These are phyloP conservation scores for Thunnus thynnus DNA, from an alignment of 2,113 vertebrate genomes.

Conservation along the genomic window DNA sequence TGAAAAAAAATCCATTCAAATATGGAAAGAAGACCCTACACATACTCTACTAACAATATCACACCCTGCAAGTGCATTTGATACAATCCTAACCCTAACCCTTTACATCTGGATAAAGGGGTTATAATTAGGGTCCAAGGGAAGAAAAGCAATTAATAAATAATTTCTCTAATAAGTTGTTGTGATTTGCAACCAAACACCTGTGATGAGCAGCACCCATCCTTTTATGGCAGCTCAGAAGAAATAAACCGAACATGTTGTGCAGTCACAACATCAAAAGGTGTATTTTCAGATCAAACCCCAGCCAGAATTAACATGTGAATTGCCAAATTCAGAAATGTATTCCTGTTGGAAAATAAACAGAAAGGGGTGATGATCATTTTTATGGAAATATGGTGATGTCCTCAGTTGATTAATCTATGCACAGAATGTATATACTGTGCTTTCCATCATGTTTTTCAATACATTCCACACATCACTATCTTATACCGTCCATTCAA, in stretches of 20 bases:
- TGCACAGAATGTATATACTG: conserved; percentile 2
- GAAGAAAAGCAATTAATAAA: conserved; percentile 13
- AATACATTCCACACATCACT: conserved; percentile 3
- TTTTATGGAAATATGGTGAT: conserved; percentile 40
- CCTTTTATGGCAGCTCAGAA: conserved; percentile 23
- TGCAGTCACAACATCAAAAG: conserved; percentile 21
- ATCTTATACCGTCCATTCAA: conserved; percentile 26
- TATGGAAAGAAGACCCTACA: neutral
- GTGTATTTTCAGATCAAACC: conserved; percentile 35
- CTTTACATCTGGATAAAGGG: neutral
- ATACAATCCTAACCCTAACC: neutral
- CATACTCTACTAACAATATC: neutral
- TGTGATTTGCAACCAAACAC: conserved; percentile 35
- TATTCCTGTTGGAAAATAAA: conserved; percentile 18
- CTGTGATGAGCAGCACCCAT: conserved; percentile 17
- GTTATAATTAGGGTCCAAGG: neutral
- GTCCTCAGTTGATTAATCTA: conserved; percentile 18
- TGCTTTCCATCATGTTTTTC: conserved; percentile 24
- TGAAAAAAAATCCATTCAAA: neutral
- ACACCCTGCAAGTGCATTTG: neutral
- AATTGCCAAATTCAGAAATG: conserved; percentile 14
- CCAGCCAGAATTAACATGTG: conserved; percentile 9
- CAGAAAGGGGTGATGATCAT: neutral
- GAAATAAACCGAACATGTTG: conserved; percentile 16
- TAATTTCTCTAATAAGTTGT: conserved; percentile 13